Evolutionary conservation across 1,140 invertebrate genomes (phyloP).

Genomic region (Pristionchus pacificus): DNA sequence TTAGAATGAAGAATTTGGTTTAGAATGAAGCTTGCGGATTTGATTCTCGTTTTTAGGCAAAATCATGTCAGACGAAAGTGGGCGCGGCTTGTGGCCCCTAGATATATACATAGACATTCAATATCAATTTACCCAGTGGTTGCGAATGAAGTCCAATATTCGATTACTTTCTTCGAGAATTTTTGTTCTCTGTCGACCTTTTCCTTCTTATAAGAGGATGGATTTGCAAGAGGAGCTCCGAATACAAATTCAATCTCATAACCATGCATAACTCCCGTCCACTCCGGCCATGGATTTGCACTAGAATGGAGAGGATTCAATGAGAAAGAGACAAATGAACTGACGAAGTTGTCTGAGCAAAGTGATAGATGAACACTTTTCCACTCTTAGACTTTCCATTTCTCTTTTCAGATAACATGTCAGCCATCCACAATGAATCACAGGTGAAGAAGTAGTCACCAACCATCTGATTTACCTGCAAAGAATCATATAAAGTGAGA

Average conservation of each 20-base stretch:
- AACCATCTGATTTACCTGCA: conserved; percentile 54
- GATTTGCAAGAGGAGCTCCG: conserved; percentile 52
- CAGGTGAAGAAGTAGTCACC: conserved; percentile 56
- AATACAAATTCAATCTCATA: conserved; percentile 63
- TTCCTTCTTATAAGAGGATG: conserved; percentile 34
- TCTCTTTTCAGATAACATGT: conserved; percentile 43
- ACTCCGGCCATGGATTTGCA: conserved; percentile 82
- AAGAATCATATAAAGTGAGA: not conserved
- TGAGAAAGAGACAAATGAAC: not conserved
- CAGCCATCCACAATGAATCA: conserved; percentile 54
- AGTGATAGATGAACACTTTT: conserved; percentile 54
- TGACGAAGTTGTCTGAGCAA: conserved; percentile 49
- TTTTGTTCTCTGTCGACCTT: conserved; percentile 19
- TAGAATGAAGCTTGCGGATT: not conserved
- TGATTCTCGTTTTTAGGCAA: not conserved
- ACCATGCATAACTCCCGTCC: conserved; percentile 91
- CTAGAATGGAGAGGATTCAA: conserved; percentile 26
- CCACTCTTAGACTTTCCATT: conserved; percentile 28
- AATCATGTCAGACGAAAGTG: not conserved
- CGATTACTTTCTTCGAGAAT: conserved; percentile 51
- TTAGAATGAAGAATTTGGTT: not conserved
- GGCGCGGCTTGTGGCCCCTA: not conserved
- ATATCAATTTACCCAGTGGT: conserved; percentile 16
- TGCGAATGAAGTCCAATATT: conserved; percentile 42
- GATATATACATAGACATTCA: not conserved